These are phyloP conservation scores for Acipenser ruthenus DNA, from an alignment of 2,797 vertebrate genomes.

Conservation along the genomic window DNA sequence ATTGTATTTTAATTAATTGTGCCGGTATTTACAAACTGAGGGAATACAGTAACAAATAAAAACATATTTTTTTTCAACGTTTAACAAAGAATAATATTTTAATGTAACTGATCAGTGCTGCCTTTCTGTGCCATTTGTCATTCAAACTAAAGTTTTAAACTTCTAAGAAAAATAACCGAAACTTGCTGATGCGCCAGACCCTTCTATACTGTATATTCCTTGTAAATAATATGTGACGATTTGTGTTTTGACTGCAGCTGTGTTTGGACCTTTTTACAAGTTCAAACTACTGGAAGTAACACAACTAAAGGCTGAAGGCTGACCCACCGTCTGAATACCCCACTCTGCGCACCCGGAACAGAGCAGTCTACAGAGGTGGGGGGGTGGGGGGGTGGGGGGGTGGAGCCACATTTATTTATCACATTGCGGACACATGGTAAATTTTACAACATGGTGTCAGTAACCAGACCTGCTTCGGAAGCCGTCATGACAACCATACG, in stretches of 20 bases:
- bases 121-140: no score
- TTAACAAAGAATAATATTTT: no score
- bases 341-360: not conserved
- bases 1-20: no score
- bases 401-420: constrained; percentile 38
- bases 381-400: not conserved
- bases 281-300: not conserved
- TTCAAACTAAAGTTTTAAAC: no score
- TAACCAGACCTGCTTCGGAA: constrained; percentile 21
- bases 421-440: constrained; percentile 47
- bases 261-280: not conserved
- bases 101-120: no score
- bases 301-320: not conserved
- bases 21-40: no score
- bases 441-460: constrained; percentile 55
- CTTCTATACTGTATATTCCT: no score
- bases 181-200: no score
- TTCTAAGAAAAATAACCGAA: no score
- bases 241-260: not conserved
- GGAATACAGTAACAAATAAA: no score
- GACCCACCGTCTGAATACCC: not conserved
- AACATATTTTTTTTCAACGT: no score
- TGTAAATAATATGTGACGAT: not conserved
- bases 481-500: constrained; percentile 19
- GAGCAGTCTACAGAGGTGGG: constrained; percentile 10